Evolutionary conservation across 1,140 invertebrate species (phyloP), one percentile per base, ranked within the genome.

Genomic region (Lycorma delicatula): DNA sequence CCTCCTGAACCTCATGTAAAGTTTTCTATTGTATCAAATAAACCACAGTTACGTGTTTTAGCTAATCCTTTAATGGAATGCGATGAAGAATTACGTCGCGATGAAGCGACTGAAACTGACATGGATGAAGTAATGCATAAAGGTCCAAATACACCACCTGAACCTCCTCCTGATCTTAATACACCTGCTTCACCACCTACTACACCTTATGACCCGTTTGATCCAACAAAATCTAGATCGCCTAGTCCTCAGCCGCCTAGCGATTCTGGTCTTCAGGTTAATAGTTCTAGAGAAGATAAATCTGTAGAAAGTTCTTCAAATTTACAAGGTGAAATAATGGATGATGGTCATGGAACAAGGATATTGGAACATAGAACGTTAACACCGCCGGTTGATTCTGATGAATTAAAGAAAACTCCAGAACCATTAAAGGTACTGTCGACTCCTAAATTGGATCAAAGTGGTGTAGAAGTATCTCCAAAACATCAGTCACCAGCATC

Each of bases 151-250:
- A 83, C 82, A 9, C 81, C 80, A 2, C 80, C 79, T 0, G 81
- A 81, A 61, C 81, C 80, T 0, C 81, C 79, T 58, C 59, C 47
- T 23, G 64, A 61, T 34, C 60, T 63, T 9, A 58, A 61, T 25
- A 69, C 67, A 1, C 64, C 67, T 0, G 76, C 74, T 18, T 80
- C 78, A 2, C 79, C 81, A 0, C 79, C 80, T 0, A 80, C 78
- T 9, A 83, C 83, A 3, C 83, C 81, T 3, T 92, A 91, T 69
- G 89, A 91, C 81, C 89, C 89, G 1, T 91, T 89, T 68, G 88
- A 91, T 67, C 89, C 89, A 1, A 91, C 89, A 1, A 89, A 88
- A 67, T 90, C 87, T 2, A 78, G 87, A 2, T 87, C 86, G 0
- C 72, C 74, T 0, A 70, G 72, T 22, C 66, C 67, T 16, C 71